These are phyloP conservation scores for Solea solea DNA, from an alignment of 2,113 vertebrate genomes.

Conservation along the genomic window DNA sequence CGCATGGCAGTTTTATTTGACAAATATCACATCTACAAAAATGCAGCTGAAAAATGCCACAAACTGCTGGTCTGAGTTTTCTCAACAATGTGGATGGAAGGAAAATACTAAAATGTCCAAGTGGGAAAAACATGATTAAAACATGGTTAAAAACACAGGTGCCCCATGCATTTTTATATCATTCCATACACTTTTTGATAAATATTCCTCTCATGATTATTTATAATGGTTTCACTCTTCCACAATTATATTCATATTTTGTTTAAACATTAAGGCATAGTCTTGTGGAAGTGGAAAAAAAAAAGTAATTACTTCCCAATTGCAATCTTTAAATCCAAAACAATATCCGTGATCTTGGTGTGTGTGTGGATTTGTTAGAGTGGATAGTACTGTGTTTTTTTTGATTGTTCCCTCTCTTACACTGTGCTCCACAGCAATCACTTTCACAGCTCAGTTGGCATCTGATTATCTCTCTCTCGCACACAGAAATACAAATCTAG, in stretches of 20 bases:
- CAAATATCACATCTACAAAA: too few species aligned
- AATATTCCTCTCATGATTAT: too few species aligned
- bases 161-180: too few species aligned
- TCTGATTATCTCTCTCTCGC: conserved; percentile 70
- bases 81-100: too few species aligned
- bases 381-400: conserved; percentile 51
- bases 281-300: conserved; percentile 37
- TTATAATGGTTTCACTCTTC: neutral
- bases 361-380: conserved; percentile 17
- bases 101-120: too few species aligned
- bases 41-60: too few species aligned
- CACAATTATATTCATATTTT: neutral
- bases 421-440: conserved; percentile 65
- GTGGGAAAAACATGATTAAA: too few species aligned
- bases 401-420: conserved; percentile 64
- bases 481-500: conserved; percentile 58
- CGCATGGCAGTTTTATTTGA: too few species aligned
- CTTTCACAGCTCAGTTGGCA: conserved; percentile 73
- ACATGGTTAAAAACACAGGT: too few species aligned
- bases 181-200: too few species aligned
- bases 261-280: conserved; percentile 16
- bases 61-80: too few species aligned
- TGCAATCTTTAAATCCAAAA: conserved; percentile 47
- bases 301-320: conserved; percentile 53
- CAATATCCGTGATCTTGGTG: neutral